Evolutionary conservation across 2,113 vertebrate species (phyloP).

Genomic region (Periophthalmodon schlosseri): DNA sequence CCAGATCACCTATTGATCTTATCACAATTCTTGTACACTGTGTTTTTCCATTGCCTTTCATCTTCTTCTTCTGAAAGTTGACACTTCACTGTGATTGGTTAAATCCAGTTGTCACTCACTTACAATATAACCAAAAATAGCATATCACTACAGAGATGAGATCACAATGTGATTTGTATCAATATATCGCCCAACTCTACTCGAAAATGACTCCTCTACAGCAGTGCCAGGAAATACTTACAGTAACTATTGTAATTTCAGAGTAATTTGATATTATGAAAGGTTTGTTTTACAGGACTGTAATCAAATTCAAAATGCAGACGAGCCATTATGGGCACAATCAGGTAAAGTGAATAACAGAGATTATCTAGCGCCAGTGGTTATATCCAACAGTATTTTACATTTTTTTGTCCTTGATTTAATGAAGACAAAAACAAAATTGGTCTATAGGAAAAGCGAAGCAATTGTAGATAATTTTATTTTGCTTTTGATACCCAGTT

Average conservation of each 20-base stretch:
- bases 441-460: neutral
- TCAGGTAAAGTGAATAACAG: neutral
- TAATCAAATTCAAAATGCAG: neutral
- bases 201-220: slow-evolving; percentile 55
- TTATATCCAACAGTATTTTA: neutral
- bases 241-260: slow-evolving; percentile 3
- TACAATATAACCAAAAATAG: too few relatives aligned
- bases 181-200: too few relatives aligned
- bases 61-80: too few relatives aligned
- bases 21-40: too few relatives aligned
- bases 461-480: neutral
- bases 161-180: too few relatives aligned
- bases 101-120: too few relatives aligned
- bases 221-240: slow-evolving; percentile 6
- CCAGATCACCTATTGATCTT: too few relatives aligned
- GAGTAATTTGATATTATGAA: neutral
- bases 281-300: neutral
- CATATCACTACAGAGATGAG: too few relatives aligned
- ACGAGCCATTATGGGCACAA: neutral
- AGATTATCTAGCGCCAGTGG: neutral
- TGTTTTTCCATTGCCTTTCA: too few relatives aligned
- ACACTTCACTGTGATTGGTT: too few relatives aligned
- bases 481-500: neutral
- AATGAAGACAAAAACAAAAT: neutral
- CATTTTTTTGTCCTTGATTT: neutral